Evolutionary conservation across 2,888 invertebrate species (phyloP).

Genomic region (Nomada lathburiana): DNA sequence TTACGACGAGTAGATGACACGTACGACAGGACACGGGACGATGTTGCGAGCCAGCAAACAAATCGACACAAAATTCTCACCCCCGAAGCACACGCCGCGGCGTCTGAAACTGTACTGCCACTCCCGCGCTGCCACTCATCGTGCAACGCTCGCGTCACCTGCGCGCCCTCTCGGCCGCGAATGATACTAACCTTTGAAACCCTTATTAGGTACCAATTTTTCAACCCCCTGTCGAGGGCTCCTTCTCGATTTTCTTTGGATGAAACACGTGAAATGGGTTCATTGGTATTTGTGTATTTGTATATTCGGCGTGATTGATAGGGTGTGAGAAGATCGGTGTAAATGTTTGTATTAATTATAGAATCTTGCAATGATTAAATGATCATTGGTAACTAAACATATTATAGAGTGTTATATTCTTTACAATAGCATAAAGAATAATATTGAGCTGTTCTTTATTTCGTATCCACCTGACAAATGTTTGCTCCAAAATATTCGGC

Average conservation of each 20-base stretch:
- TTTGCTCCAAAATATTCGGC: too few relatives aligned
- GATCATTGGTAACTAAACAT: too few relatives aligned
- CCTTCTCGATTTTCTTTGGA: too few relatives aligned
- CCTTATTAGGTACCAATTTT: slow-evolving; percentile 27
- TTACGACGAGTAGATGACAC: slow-evolving; percentile 7
- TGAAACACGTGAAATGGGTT: too few relatives aligned
- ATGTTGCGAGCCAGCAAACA: neutral
- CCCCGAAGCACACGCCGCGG: slow-evolving; percentile 68
- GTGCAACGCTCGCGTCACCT: slow-evolving; percentile 21
- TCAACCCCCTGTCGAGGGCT: neutral
- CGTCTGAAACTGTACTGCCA: slow-evolving; percentile 76
- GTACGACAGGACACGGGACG: neutral
- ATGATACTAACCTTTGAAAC: slow-evolving; percentile 26
- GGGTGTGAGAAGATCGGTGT: too few relatives aligned
- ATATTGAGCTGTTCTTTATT: neutral
- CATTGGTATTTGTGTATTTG: neutral
- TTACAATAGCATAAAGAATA: too few relatives aligned
- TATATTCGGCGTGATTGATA: too few relatives aligned
- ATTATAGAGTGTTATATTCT: too few relatives aligned
- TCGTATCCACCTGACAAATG: too few relatives aligned
- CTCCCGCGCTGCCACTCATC: slow-evolving; percentile 60
- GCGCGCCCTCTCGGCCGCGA: slow-evolving; percentile 43
- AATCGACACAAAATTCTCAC: neutral
- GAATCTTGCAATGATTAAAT: too few relatives aligned
- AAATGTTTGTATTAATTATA: too few relatives aligned